phyloP scores from a whole-genome alignment of 2,888 invertebrate species.

The Globia sparganii region DNA sequence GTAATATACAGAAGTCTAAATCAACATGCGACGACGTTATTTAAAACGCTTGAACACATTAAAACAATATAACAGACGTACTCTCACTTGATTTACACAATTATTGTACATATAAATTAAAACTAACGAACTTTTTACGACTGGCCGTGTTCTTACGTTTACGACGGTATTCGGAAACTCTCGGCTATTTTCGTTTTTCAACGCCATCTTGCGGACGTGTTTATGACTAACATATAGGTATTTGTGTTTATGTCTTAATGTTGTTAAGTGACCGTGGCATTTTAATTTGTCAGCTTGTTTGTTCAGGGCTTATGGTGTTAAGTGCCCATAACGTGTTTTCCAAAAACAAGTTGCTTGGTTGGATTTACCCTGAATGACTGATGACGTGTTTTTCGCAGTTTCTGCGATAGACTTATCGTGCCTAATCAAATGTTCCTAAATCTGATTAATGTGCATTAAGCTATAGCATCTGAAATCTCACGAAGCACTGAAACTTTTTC shows the following conservation, averaged over 20 bases:
- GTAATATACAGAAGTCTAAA: slow-evolving; percentile 47
- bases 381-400: neutral
- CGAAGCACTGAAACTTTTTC: neutral
- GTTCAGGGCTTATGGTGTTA: slow-evolving; percentile 15
- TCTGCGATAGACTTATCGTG: too few relatives aligned
- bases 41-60: slow-evolving; percentile 63
- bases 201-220: slow-evolving; percentile 60
- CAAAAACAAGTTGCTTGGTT: slow-evolving; percentile 4
- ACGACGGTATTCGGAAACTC: slow-evolving; percentile 67
- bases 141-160: slow-evolving; percentile 67
- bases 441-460: neutral
- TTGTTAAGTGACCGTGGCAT: slow-evolving; percentile 42
- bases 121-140: slow-evolving; percentile 84
- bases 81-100: slow-evolving; percentile 75
- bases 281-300: slow-evolving; percentile 51
- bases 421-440: neutral
- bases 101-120: slow-evolving; percentile 81
- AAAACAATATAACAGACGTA: slow-evolving; percentile 65
- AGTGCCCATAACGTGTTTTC: slow-evolving; percentile 16
- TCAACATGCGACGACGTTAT: slow-evolving; percentile 55
- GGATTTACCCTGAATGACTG: neutral
- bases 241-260: slow-evolving; percentile 51
- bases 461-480: neutral
- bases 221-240: slow-evolving; percentile 53
- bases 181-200: slow-evolving; percentile 64